Conservation (phyloP, 2,888 invertebrate species). For the Agrilus cyanescens region DNA sequence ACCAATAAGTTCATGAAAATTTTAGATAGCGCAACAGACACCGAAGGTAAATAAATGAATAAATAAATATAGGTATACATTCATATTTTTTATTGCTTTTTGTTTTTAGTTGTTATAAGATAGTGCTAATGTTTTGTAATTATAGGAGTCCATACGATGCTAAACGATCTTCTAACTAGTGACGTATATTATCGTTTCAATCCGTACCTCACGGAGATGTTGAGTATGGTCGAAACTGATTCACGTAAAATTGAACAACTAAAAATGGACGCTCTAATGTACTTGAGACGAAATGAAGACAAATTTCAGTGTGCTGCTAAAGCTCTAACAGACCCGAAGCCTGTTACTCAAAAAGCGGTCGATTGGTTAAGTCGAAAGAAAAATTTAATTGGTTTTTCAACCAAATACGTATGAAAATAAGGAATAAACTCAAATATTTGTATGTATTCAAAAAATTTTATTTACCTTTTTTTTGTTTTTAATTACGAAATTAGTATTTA, state of each 20-base stretch:
- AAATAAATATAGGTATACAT: neutral
- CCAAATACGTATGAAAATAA: slow-evolving; percentile 4
- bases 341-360: slow-evolving; percentile 30
- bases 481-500: too few species aligned
- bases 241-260: slow-evolving; percentile 58
- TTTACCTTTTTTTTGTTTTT: too few species aligned
- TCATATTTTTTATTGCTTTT: too few species aligned
- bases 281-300: slow-evolving; percentile 67
- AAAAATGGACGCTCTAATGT: slow-evolving; percentile 64
- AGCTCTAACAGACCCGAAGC: slow-evolving; percentile 34
- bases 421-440: too few species aligned
- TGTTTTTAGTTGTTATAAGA: too few species aligned
- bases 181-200: slow-evolving; percentile 75
- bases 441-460: too few species aligned
- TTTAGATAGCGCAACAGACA: slow-evolving; percentile 76
- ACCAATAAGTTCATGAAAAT: slow-evolving; percentile 70
- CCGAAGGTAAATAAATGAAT: slow-evolving; percentile 50
- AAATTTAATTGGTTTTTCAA: slow-evolving; percentile 24
- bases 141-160: slow-evolving; percentile 62
- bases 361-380: slow-evolving; percentile 38
- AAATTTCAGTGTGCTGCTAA: slow-evolving; percentile 56
- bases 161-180: slow-evolving; percentile 63
- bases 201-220: slow-evolving; percentile 71
- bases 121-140: slow-evolving; percentile 8
- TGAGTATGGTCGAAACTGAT: slow-evolving; percentile 69